Conservation (phyloP, 2,888 invertebrate genomes). For the Lochmaea capreae region DNA sequence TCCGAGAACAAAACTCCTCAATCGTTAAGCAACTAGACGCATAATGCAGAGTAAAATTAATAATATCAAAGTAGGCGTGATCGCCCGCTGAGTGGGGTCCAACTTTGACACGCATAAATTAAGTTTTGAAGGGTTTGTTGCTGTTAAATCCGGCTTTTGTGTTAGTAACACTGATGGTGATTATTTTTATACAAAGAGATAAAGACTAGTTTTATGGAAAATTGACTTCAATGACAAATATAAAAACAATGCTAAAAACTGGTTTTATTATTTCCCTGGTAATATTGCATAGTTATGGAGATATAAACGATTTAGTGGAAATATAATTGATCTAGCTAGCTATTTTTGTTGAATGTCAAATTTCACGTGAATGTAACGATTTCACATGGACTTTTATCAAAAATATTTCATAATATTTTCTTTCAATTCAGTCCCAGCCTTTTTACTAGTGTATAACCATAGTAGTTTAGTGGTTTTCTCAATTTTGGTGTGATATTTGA, state of each 20-base stretch:
- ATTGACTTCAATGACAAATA: background rate
- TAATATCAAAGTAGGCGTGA: slow-evolving; percentile 28
- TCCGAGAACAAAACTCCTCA: slow-evolving; percentile 51
- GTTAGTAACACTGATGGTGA: slow-evolving; percentile 6
- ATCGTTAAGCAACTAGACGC: slow-evolving; percentile 36
- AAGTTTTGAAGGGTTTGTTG: slow-evolving; percentile 26
- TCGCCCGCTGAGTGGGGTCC: slow-evolving; percentile 19
- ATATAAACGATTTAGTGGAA: background rate
- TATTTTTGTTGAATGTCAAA: background rate
- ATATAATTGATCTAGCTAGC: background rate
- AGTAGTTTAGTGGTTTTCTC: no score
- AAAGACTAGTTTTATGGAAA: background rate
- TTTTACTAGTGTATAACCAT: no score
- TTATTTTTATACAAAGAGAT: slow-evolving; percentile 7
- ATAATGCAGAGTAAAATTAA: slow-evolving; percentile 20
- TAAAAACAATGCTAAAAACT: background rate
- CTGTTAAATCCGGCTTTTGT: slow-evolving; percentile 31
- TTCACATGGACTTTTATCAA: no score
- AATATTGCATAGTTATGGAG: background rate
- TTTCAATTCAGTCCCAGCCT: no score
- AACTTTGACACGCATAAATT: slow-evolving; percentile 19
- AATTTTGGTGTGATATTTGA: no score
- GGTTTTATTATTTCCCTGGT: background rate
- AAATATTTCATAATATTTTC: no score
- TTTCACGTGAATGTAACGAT: no score